phyloP scores from a whole-genome alignment of 2,888 invertebrate species.

The Agonopterix subpropinquella region DNA sequence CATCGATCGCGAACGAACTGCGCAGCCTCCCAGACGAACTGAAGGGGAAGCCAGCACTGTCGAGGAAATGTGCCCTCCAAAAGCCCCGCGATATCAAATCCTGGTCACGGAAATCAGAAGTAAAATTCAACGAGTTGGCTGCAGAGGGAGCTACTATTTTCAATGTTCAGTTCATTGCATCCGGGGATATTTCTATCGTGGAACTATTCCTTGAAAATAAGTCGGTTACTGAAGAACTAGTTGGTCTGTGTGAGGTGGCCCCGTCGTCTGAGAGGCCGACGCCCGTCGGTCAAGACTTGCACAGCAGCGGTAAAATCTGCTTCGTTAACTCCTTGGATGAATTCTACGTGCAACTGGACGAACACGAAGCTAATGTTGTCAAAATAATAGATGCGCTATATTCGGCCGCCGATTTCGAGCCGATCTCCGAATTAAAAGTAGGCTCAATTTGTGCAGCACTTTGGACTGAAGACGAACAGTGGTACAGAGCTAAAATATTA shows the following conservation, averaged over 20 bases:
- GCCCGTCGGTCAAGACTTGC: slow-evolving; percentile 57
- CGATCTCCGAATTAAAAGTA: slow-evolving; percentile 68
- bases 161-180: slow-evolving; percentile 79
- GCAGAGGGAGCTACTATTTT: slow-evolving; percentile 83
- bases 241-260: slow-evolving; percentile 65
- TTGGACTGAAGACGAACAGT: slow-evolving; percentile 78
- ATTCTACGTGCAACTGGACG: slow-evolving; percentile 83
- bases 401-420: slow-evolving; percentile 67
- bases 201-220: slow-evolving; percentile 77
- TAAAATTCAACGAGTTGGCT: slow-evolving; percentile 80
- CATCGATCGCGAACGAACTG: slow-evolving; percentile 73
- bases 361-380: slow-evolving; percentile 72
- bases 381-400: slow-evolving; percentile 76
- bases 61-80: slow-evolving; percentile 77
- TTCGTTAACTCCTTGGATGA: slow-evolving; percentile 81
- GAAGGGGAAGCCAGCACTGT: slow-evolving; percentile 73
- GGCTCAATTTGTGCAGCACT: slow-evolving; percentile 80
- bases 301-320: slow-evolving; percentile 78
- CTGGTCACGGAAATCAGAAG: slow-evolving; percentile 81
- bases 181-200: slow-evolving; percentile 79
- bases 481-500: slow-evolving; percentile 80
- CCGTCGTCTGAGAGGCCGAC: slow-evolving; percentile 49
- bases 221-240: slow-evolving; percentile 78
- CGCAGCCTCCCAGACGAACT: slow-evolving; percentile 77
- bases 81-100: slow-evolving; percentile 71